Conservation (phyloP, 2,888 invertebrate species). For the Colletes collaris region DNA sequence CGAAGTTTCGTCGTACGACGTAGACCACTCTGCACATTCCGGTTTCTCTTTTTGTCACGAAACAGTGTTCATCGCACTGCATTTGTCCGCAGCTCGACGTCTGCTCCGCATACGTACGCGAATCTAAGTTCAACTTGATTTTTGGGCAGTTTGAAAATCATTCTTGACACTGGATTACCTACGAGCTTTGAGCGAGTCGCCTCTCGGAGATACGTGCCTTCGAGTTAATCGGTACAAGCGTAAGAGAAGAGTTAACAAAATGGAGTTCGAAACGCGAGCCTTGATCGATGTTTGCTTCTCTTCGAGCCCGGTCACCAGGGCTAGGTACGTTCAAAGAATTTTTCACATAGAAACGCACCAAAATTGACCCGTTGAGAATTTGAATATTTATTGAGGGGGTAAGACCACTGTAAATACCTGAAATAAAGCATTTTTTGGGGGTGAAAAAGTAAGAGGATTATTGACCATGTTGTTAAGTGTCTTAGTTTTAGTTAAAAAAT, state of each 20-base stretch:
- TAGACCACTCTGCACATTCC: neutral
- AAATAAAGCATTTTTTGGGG: too few species aligned
- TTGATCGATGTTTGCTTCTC: conserved; percentile 77
- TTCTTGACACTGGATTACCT: conserved; percentile 40
- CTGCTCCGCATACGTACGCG: neutral
- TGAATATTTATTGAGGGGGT: too few species aligned
- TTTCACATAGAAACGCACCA: too few species aligned
- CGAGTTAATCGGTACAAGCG: neutral
- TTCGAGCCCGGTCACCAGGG: conserved; percentile 71
- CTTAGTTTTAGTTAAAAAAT: too few species aligned
- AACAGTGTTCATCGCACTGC: neutral
- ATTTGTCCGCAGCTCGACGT: neutral
- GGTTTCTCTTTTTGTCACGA: neutral
- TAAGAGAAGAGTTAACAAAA: conserved; percentile 34
- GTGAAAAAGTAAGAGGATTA: too few species aligned
- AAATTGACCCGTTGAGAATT: too few species aligned
- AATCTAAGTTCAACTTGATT: conserved; percentile 60
- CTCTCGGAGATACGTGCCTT: neutral
- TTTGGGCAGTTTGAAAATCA: conserved; percentile 49
- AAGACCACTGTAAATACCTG: too few species aligned
- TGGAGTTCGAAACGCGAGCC: conserved; percentile 78
- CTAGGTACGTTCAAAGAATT: conserved; percentile 70
- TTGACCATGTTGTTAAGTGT: too few species aligned
- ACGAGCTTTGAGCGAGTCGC: neutral
- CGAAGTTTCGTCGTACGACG: too few species aligned